Conservation (phyloP, 2,888 invertebrate genomes). For the Drosophila robusta region DNA sequence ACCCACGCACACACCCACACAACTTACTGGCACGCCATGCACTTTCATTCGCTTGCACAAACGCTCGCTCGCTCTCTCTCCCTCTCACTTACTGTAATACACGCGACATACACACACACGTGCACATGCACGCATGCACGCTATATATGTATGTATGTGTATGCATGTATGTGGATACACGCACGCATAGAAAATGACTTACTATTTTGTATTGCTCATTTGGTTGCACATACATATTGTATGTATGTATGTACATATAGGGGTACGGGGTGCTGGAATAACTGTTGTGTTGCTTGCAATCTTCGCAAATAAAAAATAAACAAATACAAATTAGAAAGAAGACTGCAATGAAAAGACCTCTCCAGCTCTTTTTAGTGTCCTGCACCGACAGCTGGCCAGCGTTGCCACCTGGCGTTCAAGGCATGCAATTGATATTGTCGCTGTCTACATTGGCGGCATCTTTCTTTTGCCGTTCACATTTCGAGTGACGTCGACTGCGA, state of each 20-base stretch:
- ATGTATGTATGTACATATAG: no score
- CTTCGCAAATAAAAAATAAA: neutral
- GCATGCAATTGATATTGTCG: slow-evolving; percentile 46
- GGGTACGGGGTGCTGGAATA: neutral
- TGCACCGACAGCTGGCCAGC: slow-evolving; percentile 6
- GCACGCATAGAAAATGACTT: slow-evolving; percentile 6
- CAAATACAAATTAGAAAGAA: neutral
- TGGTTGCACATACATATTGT: slow-evolving; percentile 7
- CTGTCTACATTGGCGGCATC: slow-evolving; percentile 13
- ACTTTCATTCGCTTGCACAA: slow-evolving; percentile 58
- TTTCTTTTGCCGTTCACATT: slow-evolving; percentile 22
- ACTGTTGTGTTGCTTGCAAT: neutral
- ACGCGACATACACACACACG: slow-evolving; percentile 1
- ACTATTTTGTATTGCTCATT: slow-evolving; percentile 1
- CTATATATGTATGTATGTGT: neutral
- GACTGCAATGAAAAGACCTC: no score
- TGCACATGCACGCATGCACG: neutral
- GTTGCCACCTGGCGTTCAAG: slow-evolving; percentile 38
- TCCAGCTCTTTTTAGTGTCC: slow-evolving; percentile 4
- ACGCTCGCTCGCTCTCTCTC: neutral
- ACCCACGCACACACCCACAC: slow-evolving; percentile 14
- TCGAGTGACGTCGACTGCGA: slow-evolving; percentile 17
- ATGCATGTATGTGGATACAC: neutral
- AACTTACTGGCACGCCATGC: slow-evolving; percentile 42
- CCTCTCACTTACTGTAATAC: neutral